Base-by-base conservation (phyloP, 2,113 vertebrate species). In the Todiramphus chloris region DNA sequence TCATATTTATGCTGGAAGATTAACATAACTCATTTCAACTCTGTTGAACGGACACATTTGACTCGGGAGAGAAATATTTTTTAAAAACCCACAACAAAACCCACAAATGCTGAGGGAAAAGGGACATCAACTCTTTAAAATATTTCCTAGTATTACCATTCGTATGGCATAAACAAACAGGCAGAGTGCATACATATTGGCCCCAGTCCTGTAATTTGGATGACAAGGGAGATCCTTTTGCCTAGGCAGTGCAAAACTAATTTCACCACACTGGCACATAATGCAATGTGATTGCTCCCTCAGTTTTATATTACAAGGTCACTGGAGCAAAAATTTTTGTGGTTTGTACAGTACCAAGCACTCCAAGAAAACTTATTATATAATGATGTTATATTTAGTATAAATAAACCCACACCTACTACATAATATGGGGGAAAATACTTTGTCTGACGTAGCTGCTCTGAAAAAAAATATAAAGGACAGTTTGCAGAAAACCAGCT, bases 241-340 rank as follows among this genome's bases (percentile, higher is more conserved):
- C 91, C 94, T 93, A 95, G 91, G 91, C 96, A 93, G 87, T 91
- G 81, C 96, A 96, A 94, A 96, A 95, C 96, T 96, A 95, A 95
- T 96, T 96, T 96, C 91, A 92, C 91, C n/a, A 10, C 77, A 33
- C 87, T 96, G 93, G 92, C 91, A 96, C 83, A 93, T 96, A 96
- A 97, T 82, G 70, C 69, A 84, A 51, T 93, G 87, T 94, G 94
- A 96, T 94, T 95, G 83, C 95, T 96, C 94, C 90, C 91, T 95
- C 93, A 95, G 95, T 95, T 96, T 95, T 93, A 91, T 92, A 85
- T 97, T 96, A 93, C 95, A 97, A 96, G 95, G 96, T 97, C 95
- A 95, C 84, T 89, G 87, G 91, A 96, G 95, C 96, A 96, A 96
- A 91, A 94, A 94, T 95, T 95, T 84, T 94, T 95, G 94, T 93